Conservation (phyloP, 37 sponge, comb jelly and placozoan genomes). For the Aplysina aerophoba region DNA sequence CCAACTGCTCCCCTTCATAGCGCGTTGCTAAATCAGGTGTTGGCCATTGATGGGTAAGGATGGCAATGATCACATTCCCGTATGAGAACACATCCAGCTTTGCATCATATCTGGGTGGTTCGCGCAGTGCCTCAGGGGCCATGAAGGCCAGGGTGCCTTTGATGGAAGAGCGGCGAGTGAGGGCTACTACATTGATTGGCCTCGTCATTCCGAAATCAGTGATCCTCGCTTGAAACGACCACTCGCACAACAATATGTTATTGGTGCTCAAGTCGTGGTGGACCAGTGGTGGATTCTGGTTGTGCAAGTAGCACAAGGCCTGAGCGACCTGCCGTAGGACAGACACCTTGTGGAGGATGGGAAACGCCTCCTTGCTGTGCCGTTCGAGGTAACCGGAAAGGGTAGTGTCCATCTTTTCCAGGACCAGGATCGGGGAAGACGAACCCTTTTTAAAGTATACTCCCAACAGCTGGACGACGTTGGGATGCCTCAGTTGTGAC, state of each 20-base stretch:
- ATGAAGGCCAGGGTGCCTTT: slow-evolving; percentile 16
- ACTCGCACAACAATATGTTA: slow-evolving; percentile 5
- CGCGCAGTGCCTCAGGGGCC: slow-evolving; percentile 17
- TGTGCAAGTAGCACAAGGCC: not conserved
- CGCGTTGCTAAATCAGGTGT: not conserved
- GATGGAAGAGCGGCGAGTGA: slow-evolving; percentile 7
- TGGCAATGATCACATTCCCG: not conserved
- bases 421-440: not conserved
- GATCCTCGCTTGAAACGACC: not conserved
- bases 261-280: slow-evolving; percentile 24
- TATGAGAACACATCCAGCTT: slow-evolving; percentile 12
- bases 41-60: not conserved
- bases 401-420: slow-evolving; percentile 16
- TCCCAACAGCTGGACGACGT: not conserved
- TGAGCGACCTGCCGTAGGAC: slow-evolving; percentile 14
- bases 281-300: slow-evolving; percentile 15
- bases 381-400: not conserved
- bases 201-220: slow-evolving; percentile 27
- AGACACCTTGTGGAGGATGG: not conserved
- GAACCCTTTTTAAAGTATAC: slow-evolving; percentile 7
- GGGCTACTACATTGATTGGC: not conserved
- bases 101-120: not conserved
- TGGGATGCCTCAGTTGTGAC: slow-evolving; percentile 17
- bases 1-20: slow-evolving; percentile 16
- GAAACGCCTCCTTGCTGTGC: not conserved